These are phyloP conservation scores for Erynnis tages DNA, from an alignment of 2,888 invertebrate genomes.

Conservation along the genomic window DNA sequence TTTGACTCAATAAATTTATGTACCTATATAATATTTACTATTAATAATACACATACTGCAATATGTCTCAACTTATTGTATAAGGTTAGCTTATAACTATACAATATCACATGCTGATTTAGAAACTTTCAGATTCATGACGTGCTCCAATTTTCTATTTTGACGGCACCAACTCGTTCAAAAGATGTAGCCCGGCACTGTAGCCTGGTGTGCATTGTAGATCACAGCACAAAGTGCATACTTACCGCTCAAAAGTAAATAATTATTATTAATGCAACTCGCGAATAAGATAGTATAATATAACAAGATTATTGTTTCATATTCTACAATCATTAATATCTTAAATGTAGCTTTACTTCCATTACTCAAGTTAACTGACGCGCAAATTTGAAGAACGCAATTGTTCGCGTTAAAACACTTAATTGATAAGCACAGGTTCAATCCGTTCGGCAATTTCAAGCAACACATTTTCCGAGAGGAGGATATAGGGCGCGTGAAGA, in stretches of 20 bases:
- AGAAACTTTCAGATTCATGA: background rate
- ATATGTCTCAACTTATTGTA: too few relatives aligned
- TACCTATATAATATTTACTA: too few relatives aligned
- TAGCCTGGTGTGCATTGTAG: constrained; percentile 16
- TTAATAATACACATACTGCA: too few relatives aligned
- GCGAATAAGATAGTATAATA: background rate
- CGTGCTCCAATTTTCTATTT: constrained; percentile 13
- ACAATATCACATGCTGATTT: background rate
- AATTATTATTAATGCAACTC: constrained; percentile 2
- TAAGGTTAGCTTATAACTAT: constrained; percentile 1
- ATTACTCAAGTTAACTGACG: background rate
- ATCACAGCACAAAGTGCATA: constrained; percentile 9
- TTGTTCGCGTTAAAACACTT: constrained; percentile 37
- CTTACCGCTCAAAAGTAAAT: constrained; percentile 14
- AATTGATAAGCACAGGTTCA: constrained; percentile 55
- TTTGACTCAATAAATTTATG: too few relatives aligned
- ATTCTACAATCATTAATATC: background rate
- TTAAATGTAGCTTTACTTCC: background rate
- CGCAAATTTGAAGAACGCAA: constrained; percentile 28
- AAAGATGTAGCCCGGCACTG: constrained; percentile 8
- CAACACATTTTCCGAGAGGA: constrained; percentile 47
- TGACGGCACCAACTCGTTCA: constrained; percentile 8
- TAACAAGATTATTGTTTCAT: background rate
- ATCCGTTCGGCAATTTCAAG: constrained; percentile 66
- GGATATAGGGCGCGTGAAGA: constrained; percentile 51